Evolutionary conservation across 2,888 invertebrate genomes (phyloP), one percentile per base, ranked within the genome.

Genomic region (Nomada fabriciana): DNA sequence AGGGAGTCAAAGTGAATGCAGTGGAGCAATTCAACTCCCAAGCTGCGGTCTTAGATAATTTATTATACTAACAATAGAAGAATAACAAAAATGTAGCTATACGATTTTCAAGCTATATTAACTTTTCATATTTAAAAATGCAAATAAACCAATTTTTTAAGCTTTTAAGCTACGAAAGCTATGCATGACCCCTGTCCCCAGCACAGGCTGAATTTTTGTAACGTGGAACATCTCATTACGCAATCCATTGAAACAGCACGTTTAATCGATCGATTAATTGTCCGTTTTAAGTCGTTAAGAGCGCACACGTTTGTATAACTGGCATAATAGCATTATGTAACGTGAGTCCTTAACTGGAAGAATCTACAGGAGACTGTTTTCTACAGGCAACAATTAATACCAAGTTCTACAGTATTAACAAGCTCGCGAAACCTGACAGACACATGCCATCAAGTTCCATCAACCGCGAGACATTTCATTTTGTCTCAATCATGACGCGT

Each of bases 191-290:
- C 29, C 5, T 29, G 29, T 29, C 29, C 36, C 36, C 36, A 36
- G 36, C 4, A 36, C n/a, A 13, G 20, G 5, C 25, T 3, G 0
- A 18, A 15, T 36, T 25, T 15, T 9, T n/a, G 3, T 25, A 5
- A 43, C 43, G 68, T 53, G 52, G 61, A 63, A 53, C 57, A 4
- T 61, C 11, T 53, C 18, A 15, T 71, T 69, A 43, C 25, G 72
- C 64, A 53, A 52, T 76, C 64, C 65, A 59, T 75, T 68, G 52
- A 7, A 68, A 42, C 53, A 52, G 23, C 25, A 50, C 36, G 60
- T 69, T 83, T 76, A 60, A 82, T 73, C 72, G 71, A 82, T 84
- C 60, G 80, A 84, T 84, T 86, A 86, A 82, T 76, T 68, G 55
- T 10, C 50, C 43, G 65, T 25, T 61, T 55, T 50, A 50, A 67